Evolutionary conservation across 2,888 invertebrate species (phyloP).

Genomic region (Diogma glabrata): DNA sequence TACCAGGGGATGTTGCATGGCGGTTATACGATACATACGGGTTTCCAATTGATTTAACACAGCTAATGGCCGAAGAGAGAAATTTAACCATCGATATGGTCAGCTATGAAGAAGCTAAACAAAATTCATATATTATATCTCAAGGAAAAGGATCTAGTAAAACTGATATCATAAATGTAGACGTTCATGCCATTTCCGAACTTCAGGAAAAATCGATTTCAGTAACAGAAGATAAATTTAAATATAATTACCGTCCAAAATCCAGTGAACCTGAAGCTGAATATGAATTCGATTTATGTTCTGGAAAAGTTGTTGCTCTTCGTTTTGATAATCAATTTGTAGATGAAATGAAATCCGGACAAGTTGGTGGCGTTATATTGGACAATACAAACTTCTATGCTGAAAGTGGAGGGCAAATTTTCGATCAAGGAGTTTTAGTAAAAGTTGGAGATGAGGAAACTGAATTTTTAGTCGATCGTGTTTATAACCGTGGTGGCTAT

Average conservation of each 20-base stretch:
- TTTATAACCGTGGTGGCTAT: constrained; percentile 92
- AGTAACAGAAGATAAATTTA: constrained; percentile 80
- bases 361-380: constrained; percentile 84
- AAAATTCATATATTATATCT: constrained; percentile 76
- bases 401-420: constrained; percentile 98
- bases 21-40: constrained; percentile 97
- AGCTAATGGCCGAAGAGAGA: constrained; percentile 95
- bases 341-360: constrained; percentile 63
- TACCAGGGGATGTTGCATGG: constrained; percentile 97
- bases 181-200: constrained; percentile 90
- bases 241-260: constrained; percentile 73
- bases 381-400: constrained; percentile 95
- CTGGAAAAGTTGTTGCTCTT: constrained; percentile 70
- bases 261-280: constrained; percentile 53
- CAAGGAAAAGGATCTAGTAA: constrained; percentile 74
- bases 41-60: constrained; percentile 95
- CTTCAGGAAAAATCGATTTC: constrained; percentile 65
- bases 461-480: constrained; percentile 86
- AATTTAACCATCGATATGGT: constrained; percentile 76
- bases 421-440: constrained; percentile 85
- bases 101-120: constrained; percentile 85
- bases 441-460: constrained; percentile 73
- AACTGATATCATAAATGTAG: constrained; percentile 76
- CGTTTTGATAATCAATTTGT: constrained; percentile 76
- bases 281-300: constrained; percentile 64